phyloP scores from a whole-genome alignment of 1,140 invertebrate species.

The Hermatobates lingyangjiaoensis region DNA sequence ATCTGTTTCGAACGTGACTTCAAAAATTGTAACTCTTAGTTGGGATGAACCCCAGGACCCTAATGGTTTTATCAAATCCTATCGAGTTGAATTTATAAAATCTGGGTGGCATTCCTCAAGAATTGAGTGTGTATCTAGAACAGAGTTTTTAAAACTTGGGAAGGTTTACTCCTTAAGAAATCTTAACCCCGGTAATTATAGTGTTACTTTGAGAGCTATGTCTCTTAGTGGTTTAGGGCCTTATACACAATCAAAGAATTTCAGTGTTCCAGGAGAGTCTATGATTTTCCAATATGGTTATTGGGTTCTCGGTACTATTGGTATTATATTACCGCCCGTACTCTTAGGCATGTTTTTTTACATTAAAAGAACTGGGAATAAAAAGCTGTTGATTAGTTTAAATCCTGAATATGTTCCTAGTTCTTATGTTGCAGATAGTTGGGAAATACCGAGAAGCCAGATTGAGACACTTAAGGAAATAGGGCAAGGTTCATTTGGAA shows the following conservation, averaged over 20 bases:
- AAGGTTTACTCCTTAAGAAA: not conserved
- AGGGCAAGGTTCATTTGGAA: conserved; percentile 90
- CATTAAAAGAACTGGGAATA: conserved; percentile 7
- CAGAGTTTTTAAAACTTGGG: not conserved
- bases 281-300: conserved; percentile 1
- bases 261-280: conserved; percentile 10
- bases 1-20: conserved; percentile 10
- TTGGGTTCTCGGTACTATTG: conserved; percentile 5
- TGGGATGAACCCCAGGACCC: not conserved
- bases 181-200: conserved; percentile 27
- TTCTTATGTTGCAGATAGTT: conserved; percentile 72
- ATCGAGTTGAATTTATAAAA: not conserved
- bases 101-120: not conserved
- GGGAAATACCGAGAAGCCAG: conserved; percentile 77
- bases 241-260: conserved; percentile 7
- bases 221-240: conserved; percentile 16
- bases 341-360: conserved; percentile 9
- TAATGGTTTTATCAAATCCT: not conserved
- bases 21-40: not conserved
- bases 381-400: conserved; percentile 13
- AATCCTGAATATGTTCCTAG: conserved; percentile 16
- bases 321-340: not conserved
- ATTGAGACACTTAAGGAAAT: conserved; percentile 60
- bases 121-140: not conserved
- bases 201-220: conserved; percentile 9